These are phyloP conservation scores for Kryptolebias ocellatus DNA, from an alignment of 2,797 vertebrate species.

Conservation along the genomic window DNA sequence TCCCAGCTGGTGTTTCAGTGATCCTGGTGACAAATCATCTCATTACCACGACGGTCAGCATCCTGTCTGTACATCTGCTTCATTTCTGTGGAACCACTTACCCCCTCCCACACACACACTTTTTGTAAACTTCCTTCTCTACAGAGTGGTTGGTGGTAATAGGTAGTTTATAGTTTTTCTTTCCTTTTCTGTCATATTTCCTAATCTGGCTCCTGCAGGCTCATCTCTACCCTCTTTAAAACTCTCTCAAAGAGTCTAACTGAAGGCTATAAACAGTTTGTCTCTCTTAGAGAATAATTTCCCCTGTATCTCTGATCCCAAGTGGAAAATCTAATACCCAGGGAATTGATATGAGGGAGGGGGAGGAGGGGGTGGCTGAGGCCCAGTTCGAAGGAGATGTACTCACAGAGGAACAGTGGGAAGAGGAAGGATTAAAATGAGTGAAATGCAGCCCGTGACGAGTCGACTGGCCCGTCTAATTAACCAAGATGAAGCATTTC, in stretches of 20 bases:
- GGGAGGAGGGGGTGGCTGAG: background rate
- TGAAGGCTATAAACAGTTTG: constrained; percentile 28
- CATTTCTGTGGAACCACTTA: constrained; percentile 10
- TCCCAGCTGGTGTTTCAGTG: constrained; percentile 7
- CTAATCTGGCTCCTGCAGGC: constrained; percentile 49
- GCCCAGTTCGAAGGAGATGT: constrained; percentile 18
- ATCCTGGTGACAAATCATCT: constrained; percentile 46
- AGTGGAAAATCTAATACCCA: constrained; percentile 62
- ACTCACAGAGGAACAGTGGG: constrained; percentile 31
- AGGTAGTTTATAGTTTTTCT: constrained; percentile 5
- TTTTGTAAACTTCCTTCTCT: constrained; percentile 4
- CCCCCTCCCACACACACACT: background rate
- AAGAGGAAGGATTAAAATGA: constrained; percentile 58
- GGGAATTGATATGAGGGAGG: constrained; percentile 31
- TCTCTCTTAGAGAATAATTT: constrained; percentile 56
- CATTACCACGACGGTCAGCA: constrained; percentile 6
- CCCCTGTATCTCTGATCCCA: constrained; percentile 66
- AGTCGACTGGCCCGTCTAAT: constrained; percentile 55
- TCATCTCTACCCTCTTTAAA: constrained; percentile 37
- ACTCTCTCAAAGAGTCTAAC: constrained; percentile 36
- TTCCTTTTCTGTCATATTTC: constrained; percentile 17
- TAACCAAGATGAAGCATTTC: constrained; percentile 67
- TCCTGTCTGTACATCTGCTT: constrained; percentile 14
- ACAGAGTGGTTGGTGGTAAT: constrained; percentile 10
- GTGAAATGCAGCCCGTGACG: constrained; percentile 61